Percentiles rank a stretch among this genome's conserved stretches.
These are phyloP conservation scores for Nomada ferruginata DNA, from an alignment of 2,888 invertebrate genomes.

Conservation along the genomic window DNA sequence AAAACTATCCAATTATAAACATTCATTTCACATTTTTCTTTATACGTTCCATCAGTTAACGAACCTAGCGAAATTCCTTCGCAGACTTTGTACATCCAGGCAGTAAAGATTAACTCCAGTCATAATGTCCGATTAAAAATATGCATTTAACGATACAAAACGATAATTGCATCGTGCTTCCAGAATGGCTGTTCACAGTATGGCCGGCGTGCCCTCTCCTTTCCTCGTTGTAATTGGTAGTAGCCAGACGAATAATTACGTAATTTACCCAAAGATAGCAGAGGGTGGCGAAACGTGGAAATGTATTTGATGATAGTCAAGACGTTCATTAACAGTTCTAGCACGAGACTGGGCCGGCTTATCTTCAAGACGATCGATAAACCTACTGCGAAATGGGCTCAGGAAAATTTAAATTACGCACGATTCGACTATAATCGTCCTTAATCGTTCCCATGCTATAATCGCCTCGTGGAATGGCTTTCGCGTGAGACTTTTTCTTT, in stretches of 20 bases:
- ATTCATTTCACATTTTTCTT: too few species aligned
- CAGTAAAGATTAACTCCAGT: not conserved
- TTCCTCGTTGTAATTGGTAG: conserved; percentile 23
- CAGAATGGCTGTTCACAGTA: not conserved
- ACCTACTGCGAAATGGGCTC: conserved; percentile 52
- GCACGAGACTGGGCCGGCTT: conserved; percentile 14
- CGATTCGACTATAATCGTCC: conserved; percentile 66
- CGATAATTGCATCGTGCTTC: conserved; percentile 11
- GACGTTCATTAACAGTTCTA: conserved; percentile 23
- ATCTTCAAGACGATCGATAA: conserved; percentile 59
- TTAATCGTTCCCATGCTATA: conserved; percentile 39
- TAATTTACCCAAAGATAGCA: conserved; percentile 9
- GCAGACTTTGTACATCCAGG: too few species aligned
- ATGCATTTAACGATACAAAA: not conserved
- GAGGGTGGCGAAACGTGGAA: conserved; percentile 49
- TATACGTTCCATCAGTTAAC: too few species aligned
- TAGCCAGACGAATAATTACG: conserved; percentile 21
- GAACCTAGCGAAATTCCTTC: too few species aligned
- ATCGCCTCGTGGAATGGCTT: conserved; percentile 8
- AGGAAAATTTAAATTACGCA: conserved; percentile 64
- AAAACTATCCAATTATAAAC: too few species aligned
- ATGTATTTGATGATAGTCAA: conserved; percentile 30
- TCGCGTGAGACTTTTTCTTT: not conserved
- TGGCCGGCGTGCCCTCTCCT: not conserved
- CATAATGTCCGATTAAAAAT: not conserved